Conservation (phyloP, 2,888 invertebrate species). For the Eupithecia tripunctaria region DNA sequence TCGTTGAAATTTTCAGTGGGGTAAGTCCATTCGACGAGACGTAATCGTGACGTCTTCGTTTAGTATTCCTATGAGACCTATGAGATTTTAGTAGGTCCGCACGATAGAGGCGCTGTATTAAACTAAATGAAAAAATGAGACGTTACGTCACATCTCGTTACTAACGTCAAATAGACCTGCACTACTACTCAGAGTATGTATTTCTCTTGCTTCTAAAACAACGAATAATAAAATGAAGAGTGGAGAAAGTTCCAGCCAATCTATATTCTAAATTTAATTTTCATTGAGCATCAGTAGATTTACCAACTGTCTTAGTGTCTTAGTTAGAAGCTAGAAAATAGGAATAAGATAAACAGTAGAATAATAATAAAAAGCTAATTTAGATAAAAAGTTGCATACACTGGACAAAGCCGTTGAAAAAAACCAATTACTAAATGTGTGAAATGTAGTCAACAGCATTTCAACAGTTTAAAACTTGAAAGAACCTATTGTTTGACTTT, state of each 20-base stretch:
- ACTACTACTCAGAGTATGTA: too few relatives aligned
- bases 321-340: neutral
- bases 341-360: neutral
- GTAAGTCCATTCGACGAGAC: too few relatives aligned
- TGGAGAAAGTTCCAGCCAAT: neutral
- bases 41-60: too few relatives aligned
- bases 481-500: conserved; percentile 20
- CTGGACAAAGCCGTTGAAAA: neutral
- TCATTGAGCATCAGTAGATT: too few relatives aligned
- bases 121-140: too few relatives aligned
- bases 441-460: conserved; percentile 11
- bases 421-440: conserved; percentile 37
- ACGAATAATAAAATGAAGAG: neutral
- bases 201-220: too few relatives aligned
- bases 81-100: too few relatives aligned
- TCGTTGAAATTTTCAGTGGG: neutral
- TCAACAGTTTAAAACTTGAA: conserved; percentile 10
- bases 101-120: too few relatives aligned
- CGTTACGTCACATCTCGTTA: too few relatives aligned
- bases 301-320: neutral
- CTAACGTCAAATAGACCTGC: too few relatives aligned
- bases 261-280: neutral
- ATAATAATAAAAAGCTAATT: neutral
- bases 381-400: neutral
- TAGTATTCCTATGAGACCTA: too few relatives aligned